Base-by-base conservation (phyloP, 2,888 invertebrate species). In the Nudaria mundana region DNA sequence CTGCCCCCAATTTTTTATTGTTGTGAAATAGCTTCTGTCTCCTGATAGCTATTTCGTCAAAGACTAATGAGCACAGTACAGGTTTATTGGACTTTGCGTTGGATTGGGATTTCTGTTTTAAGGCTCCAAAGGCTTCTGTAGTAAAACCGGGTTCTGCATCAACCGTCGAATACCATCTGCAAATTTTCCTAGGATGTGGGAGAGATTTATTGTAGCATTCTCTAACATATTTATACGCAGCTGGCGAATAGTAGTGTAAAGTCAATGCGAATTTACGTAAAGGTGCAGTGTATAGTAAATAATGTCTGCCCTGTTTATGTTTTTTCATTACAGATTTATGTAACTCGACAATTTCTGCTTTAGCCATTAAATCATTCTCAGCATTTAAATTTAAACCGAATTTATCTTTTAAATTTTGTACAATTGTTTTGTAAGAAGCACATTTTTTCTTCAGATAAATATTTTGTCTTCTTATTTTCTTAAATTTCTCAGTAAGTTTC, bases 181-280 rank as follows among this genome's bases (percentile, higher is more conserved):
- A n/a, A 3, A 60, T 6, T 0, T 55, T 54, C 35, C 44, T 49
- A n/a, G 57, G 44, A n/a, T 57, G 54, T 10, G 57, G 57, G 3
- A 59, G 40, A 23, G 49, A 52, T 2, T 41, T 48, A 5, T 56
- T 35, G 25, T 56, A 63, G 7, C 29, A 44, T n/a, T 15, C 41
- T 22, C 60, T 25, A 0, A 60, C 52, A 15, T 50, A 64, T 0
- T 13, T 46, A 29, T 58, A 33, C 2, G 33, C 33, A 5, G 33
- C 33, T 11, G 25, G 24, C 16, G 25, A 33, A 2, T 34, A 18
- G 6, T 16, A 25, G 10, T 25, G 15, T 25, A 15, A 6, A 2
- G 16, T 25, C 3, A 34, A 16, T 4, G 29, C 29, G 6, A 16
- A 29, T 29, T 29, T 29, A 1, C 29, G n/a, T 7, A 16, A 14